Evolutionary conservation across 2,797 vertebrate genomes (phyloP).

Genomic region (Leptoclinus maculatus): DNA sequence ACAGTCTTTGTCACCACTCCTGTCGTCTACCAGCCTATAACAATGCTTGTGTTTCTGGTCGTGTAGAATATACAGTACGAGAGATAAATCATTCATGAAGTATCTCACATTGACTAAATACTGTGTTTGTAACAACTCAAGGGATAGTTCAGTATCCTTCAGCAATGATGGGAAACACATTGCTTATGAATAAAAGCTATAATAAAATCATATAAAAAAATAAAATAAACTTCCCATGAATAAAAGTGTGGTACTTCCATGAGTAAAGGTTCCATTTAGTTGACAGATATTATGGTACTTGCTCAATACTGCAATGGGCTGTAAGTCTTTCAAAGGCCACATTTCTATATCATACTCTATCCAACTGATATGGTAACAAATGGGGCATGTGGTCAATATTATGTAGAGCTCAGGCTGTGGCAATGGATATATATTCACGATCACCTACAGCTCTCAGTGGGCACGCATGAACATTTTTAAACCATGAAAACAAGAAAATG

Average conservation of each 20-base stretch:
- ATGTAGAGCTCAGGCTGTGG: not conserved
- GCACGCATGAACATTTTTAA: too few relatives aligned
- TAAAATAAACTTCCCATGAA: not conserved
- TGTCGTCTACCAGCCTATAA: constrained; percentile 12
- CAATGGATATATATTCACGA: not conserved
- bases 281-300: not conserved
- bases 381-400: not conserved
- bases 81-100: not conserved
- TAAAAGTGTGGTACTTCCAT: not conserved
- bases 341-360: not conserved
- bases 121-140: not conserved
- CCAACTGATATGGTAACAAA: not conserved
- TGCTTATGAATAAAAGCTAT: not conserved
- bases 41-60: constrained; percentile 20
- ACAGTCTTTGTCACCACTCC: constrained; percentile 33
- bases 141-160: not conserved
- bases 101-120: constrained; percentile 13
- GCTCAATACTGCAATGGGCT: not conserved
- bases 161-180: not conserved
- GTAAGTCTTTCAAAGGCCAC: not conserved
- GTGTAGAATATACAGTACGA: constrained; percentile 15
- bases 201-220: not conserved
- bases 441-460: not conserved
- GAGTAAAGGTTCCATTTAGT: not conserved
- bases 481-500: too few relatives aligned